Evolutionary conservation across 2,888 invertebrate genomes (phyloP), one percentile per base, ranked within the genome.

Genomic region (Saturnia japonica): DNA sequence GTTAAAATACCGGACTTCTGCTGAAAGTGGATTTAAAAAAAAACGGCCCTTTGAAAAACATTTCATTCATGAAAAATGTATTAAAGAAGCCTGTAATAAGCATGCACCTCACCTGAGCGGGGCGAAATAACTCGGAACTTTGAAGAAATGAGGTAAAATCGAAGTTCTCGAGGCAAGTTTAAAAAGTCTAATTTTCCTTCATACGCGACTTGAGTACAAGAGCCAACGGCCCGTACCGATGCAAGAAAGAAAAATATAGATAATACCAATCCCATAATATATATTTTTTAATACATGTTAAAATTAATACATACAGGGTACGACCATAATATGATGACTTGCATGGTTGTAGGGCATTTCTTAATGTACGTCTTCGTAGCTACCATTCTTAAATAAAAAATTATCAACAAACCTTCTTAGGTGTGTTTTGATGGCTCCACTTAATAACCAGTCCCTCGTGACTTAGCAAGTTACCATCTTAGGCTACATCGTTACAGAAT

Each of bases 151-250:
- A 90, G 89, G 90, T 86, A 89, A 90, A 90, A 91, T 91, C 90
- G 90, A 92, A 91, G 89, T 91, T 91, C 82, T 80, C 79, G 77
- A 81, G 79, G 84, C 80, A 89, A 91, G 87, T 92, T 93, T 91
- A 90, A 91, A 91, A 92, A 92, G 91, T 92, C 91, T 91, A 92
- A 92, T 93, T 92, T 91, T 88, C 90, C 87, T 89, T 87, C 90
- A 91, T 90, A 91, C 91, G 90, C 90, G 91, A 90, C 91, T 87
- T 79, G 91, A 87, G 89, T 90, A 86, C 88, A 79, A 80, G 81
- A 86, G 87, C 84, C 84, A 78, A 78, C 82, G 82, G 78, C 74
- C 74, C 70, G 70, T 74, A 74, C 72, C 66, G 70, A 68, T 71
- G 19, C 47, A 7, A 34, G 73, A 71, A 64, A 77, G 76, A 73